Evolutionary conservation across 2,888 invertebrate species (phyloP).

Genomic region (Drosophila maculinotata): DNA sequence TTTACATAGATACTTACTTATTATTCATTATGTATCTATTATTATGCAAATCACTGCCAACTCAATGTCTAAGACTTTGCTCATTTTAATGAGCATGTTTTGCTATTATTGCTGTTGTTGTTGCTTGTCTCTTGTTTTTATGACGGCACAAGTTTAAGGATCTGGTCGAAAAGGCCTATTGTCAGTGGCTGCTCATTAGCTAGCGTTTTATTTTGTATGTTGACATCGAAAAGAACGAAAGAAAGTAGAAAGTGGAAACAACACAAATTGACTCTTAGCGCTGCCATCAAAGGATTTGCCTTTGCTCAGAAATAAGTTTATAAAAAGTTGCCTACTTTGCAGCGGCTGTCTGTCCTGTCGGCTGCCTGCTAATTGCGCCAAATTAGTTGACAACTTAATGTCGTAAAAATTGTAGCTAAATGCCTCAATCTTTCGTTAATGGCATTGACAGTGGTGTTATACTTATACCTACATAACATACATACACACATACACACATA

Average conservation of each 20-base stretch:
- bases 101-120: slow-evolving; percentile 27
- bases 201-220: slow-evolving; percentile 39
- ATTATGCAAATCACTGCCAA: slow-evolving; percentile 82
- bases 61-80: slow-evolving; percentile 64
- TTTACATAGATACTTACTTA: slow-evolving; percentile 54
- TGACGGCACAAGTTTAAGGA: slow-evolving; percentile 20
- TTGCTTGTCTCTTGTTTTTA: slow-evolving; percentile 21
- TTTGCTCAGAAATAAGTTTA: slow-evolving; percentile 13
- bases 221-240: slow-evolving; percentile 23
- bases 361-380: slow-evolving; percentile 73
- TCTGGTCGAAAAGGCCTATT: slow-evolving; percentile 13
- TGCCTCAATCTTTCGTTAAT: slow-evolving; percentile 76
- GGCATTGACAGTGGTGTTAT: slow-evolving; percentile 62
- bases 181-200: slow-evolving; percentile 53
- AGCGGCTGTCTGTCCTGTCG: slow-evolving; percentile 4
- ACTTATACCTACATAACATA: too few relatives aligned
- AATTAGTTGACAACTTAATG: slow-evolving; percentile 82
- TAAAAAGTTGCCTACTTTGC: slow-evolving; percentile 38
- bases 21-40: slow-evolving; percentile 79
- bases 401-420: slow-evolving; percentile 76
- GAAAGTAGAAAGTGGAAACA: slow-evolving; percentile 13
- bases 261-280: slow-evolving; percentile 75
- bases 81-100: slow-evolving; percentile 74
- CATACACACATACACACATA: slow-evolving; percentile 3
- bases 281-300: slow-evolving; percentile 75